Evolutionary conservation across 2,113 vertebrate species (phyloP).

Genomic region (Psophia crepitans): DNA sequence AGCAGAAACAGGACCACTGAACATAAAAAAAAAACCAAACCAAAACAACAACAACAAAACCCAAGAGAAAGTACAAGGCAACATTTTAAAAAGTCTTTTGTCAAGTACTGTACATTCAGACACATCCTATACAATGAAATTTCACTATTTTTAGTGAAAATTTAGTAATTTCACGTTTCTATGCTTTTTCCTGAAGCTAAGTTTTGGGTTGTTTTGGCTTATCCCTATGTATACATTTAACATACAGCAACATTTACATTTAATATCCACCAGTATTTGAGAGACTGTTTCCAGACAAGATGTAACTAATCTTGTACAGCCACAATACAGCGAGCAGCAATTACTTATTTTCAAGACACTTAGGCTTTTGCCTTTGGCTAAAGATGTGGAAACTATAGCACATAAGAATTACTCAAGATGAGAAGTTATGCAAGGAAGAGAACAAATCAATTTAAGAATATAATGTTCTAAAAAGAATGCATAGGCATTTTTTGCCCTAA

Average conservation of each 20-base stretch:
- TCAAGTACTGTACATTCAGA: background rate
- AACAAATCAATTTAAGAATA: background rate
- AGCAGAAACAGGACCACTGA: background rate
- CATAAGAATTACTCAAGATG: background rate
- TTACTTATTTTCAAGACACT: background rate
- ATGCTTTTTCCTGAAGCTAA: background rate
- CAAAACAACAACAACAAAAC: no score
- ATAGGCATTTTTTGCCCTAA: background rate
- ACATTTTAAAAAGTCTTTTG: background rate
- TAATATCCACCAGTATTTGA: background rate
- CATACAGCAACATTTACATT: background rate
- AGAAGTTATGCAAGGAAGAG: background rate
- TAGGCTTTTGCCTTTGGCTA: background rate
- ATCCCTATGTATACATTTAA: background rate
- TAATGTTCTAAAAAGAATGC: background rate
- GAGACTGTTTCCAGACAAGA: background rate
- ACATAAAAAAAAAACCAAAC: background rate
- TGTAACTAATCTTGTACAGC: background rate
- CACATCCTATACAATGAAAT: background rate
- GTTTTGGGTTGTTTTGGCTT: background rate
- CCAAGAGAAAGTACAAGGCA: background rate
- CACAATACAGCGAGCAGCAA: background rate
- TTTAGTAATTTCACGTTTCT: no score
- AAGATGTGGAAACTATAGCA: background rate
- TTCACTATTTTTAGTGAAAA: no score